Percentiles rank a stretch among this genome's conserved stretches.
Conservation (phyloP, 2,797 vertebrate species). For the Pachyuromys duprasi region DNA sequence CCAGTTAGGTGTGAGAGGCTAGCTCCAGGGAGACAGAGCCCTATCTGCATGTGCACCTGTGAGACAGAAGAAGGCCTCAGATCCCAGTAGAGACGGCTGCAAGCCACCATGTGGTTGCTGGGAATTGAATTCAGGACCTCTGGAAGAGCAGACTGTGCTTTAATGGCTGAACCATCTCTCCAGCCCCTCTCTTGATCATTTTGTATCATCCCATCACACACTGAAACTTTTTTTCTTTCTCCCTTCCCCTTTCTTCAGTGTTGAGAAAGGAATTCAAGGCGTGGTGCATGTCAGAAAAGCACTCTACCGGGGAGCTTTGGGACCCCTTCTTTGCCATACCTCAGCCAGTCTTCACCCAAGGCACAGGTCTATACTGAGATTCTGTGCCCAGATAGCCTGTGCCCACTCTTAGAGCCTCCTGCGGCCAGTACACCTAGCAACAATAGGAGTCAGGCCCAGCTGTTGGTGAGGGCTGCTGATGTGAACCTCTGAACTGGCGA, state of each 20-base stretch:
- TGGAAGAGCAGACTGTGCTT: too few species aligned
- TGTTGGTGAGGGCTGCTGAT: neutral
- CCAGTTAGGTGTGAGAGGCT: neutral
- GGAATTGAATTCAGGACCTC: too few species aligned
- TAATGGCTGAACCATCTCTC: too few species aligned
- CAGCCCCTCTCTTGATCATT: too few species aligned
- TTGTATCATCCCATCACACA: too few species aligned
- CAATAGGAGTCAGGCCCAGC: too few species aligned
- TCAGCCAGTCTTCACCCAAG: neutral
- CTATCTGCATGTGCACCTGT: too few species aligned
- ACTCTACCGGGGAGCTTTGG: neutral
- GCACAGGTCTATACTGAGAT: neutral
- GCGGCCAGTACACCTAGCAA: too few species aligned
- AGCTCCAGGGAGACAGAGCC: neutral
- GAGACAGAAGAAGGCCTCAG: too few species aligned
- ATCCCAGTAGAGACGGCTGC: too few species aligned
- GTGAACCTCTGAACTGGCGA: neutral
- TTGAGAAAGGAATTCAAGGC: neutral
- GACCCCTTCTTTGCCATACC: neutral
- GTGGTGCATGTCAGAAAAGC: neutral
- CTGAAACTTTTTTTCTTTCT: neutral
- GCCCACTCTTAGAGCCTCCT: neutral
- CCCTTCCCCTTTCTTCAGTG: neutral
- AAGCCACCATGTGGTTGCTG: too few species aligned
- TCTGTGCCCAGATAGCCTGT: neutral